Evolutionary conservation across 1,140 invertebrate species (phyloP), one percentile per base, ranked within the genome.

Genomic region (Hypothenemus hampei): DNA sequence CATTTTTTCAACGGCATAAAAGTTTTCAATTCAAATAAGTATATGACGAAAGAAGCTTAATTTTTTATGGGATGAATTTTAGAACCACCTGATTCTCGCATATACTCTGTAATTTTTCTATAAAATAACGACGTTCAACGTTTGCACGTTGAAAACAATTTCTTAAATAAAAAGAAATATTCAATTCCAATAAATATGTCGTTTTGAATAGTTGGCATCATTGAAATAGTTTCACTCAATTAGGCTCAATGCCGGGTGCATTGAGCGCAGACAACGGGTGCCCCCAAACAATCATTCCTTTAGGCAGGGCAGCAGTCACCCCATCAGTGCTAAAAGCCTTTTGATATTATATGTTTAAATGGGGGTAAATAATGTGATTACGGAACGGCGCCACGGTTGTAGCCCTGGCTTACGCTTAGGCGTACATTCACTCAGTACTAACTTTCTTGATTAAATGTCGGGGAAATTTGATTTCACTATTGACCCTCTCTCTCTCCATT

Each of bases 331-430:
- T 70, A 70, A 71, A 71, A 71, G 69, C 67, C 68, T 71, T 71
- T 61, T 66, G 67, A 69, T 69, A 71, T 71, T 70, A 70, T 67
- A 70, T 70, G 68, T 68, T 71, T 68, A 71, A 71, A 71, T 68
- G 64, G 60, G 69, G 68, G 68, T 70, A 70, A 71, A 65, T 71
- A 71, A 71, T 71, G 65, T 67, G 68, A 71, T 71, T 71, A 70
- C 64, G 65, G 57, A 63, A 58, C 43, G 35, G 40, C 33, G 52
- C 33, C 52, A 55, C 44, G 46, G 35, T 47, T 20, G 20, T 44
- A 21, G 23, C 37, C 39, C 40, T 55, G 47, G 33, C 47, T 47
- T 33, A 40, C 40, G 24, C 44, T 53, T 36, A 8, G 13, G 36
- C 37, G 41, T 37, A 33, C n/a, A n/a, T n/a, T n/a, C n/a, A n/a